Evolutionary conservation across 2,888 invertebrate species (phyloP), one percentile per base, ranked within the genome.

Genomic region (Entomobrya multifasciata): DNA sequence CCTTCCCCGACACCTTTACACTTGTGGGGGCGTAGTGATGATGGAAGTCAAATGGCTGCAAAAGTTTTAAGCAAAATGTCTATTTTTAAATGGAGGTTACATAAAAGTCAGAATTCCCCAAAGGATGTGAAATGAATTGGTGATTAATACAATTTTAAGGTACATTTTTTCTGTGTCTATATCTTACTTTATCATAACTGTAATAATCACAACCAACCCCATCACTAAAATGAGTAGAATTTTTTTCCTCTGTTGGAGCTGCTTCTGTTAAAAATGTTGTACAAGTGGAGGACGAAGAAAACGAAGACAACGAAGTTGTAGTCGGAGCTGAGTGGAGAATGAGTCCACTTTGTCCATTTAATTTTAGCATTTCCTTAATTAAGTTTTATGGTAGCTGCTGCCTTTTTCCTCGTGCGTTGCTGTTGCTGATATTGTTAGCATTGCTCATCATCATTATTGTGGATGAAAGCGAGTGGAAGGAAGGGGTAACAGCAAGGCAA

Each of bases 301-400:
- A 41, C 27, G 67, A 17, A 11, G 20, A 67, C 52, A 36, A 36
- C 36, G 36, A 36, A 25, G 13, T 60, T 20, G 20, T 25, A 44
- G 67, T 17, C 8, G 44, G 15, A 67, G 36, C 27, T 10, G 44
- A 55, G 80, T 80, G 80, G 80, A 70, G 25, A 60, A 15, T 8
- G 22, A 49, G 74, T 74, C 82, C 74, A 74, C 52, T 74, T 74
- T 60, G 74, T 74, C 36, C 82, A 74, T 57, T 82, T 72, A 74
- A 22, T 47, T 74, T 74, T 60, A 72, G 44, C 81, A 81, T 82
- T 47, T 82, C 82, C 72, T 72, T 62, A 60, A 81, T 70, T 72
- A 81, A 55, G 55, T 65, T 67, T 80, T 49, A 57, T 72, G 44
- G 41, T 0, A 57, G 72, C 44, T 72, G 72, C 49, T 60, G 36